phyloP scores from a whole-genome alignment of 2,888 invertebrate genomes.

The Itoplectis maculator region DNA sequence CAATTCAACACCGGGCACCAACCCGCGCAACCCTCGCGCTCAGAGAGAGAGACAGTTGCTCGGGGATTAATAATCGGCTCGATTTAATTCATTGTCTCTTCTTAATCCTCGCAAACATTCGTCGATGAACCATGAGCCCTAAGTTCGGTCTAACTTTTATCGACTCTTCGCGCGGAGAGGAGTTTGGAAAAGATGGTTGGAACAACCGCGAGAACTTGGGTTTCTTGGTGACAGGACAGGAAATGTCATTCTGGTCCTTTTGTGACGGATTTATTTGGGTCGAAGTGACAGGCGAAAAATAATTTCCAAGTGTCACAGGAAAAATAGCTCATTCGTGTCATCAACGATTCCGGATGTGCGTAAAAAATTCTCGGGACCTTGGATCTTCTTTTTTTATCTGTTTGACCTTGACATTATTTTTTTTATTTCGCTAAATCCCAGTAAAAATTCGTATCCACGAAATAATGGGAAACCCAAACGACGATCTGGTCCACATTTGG shows the following conservation, averaged over 20 bases:
- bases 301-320: no score
- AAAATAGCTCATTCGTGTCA: no score
- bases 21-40: constrained; percentile 52
- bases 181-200: constrained; percentile 18
- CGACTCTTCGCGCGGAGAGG: constrained; percentile 20
- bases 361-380: no score
- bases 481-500: no score
- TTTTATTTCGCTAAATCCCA: no score
- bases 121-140: constrained; percentile 44
- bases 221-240: neutral
- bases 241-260: neutral
- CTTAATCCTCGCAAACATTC: constrained; percentile 61
- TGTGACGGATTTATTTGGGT: neutral
- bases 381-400: no score
- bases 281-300: no score
- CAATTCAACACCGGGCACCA: constrained; percentile 46
- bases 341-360: no score
- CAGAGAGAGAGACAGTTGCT: no score
- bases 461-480: no score
- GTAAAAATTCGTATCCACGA: no score
- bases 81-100: constrained; percentile 64
- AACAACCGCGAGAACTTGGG: neutral
- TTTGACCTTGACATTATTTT: no score
- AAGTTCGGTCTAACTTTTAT: constrained; percentile 23
- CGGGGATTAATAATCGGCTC: constrained; percentile 68